Conservation (phyloP, 2,888 invertebrate species). For the Drosophila lutescens region DNA sequence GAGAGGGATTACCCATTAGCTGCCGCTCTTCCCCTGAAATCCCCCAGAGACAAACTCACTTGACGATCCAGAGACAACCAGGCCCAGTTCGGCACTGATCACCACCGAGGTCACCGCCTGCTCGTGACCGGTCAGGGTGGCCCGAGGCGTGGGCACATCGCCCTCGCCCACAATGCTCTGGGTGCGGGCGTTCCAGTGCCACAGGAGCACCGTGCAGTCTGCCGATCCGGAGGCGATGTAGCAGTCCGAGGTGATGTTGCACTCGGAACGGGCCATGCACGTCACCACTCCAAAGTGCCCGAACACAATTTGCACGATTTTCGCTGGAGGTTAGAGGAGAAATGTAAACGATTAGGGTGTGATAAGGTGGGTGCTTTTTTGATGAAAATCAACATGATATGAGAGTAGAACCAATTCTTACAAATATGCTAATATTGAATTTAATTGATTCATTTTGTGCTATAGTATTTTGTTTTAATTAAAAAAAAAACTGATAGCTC, state of each 20-base stretch:
- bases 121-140: conserved; percentile 98
- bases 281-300: conserved; percentile 99
- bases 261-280: conserved; percentile 98
- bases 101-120: conserved; percentile 97
- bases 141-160: conserved; percentile 96
- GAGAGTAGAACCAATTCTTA: too few relatives aligned
- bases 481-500: too few relatives aligned
- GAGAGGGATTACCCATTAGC: too few relatives aligned
- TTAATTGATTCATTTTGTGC: too few relatives aligned
- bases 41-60: conserved; percentile 82
- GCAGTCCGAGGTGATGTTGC: conserved; percentile 99
- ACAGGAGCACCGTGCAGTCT: conserved; percentile 98
- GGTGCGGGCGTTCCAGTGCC: conserved; percentile 99
- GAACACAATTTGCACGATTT: conserved; percentile 99
- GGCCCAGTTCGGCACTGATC: conserved; percentile 98
- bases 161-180: conserved; percentile 99
- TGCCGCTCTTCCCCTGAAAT: too few relatives aligned
- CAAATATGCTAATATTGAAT: too few relatives aligned
- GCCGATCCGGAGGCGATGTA: conserved; percentile 99
- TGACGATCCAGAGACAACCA: conserved; percentile 97
- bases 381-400: too few relatives aligned
- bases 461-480: too few relatives aligned
- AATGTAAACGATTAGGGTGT: background rate
- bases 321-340: conserved; percentile 86
- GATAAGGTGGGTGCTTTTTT: too few relatives aligned